Percentiles rank a stretch among this genome's conserved stretches.
phyloP scores from a whole-genome alignment of 2,888 invertebrate species.

The Schizotus pectinicornis region DNA sequence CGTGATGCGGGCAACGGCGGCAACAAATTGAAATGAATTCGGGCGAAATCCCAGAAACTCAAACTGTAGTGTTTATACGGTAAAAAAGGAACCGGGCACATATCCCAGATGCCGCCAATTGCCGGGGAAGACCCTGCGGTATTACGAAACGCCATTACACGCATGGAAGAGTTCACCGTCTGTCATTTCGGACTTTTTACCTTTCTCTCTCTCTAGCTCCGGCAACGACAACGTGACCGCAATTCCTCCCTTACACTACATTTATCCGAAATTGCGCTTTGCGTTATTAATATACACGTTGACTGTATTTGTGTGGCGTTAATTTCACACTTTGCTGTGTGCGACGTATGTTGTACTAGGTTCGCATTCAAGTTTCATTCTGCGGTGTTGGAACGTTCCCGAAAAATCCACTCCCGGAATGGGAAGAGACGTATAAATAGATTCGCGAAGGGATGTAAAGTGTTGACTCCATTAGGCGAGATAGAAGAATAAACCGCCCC shows the following conservation, averaged over 20 bases:
- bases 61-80: too few species aligned
- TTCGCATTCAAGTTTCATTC: slow-evolving; percentile 9
- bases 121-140: background rate
- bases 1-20: too few species aligned
- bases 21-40: too few species aligned
- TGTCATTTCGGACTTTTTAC: slow-evolving; percentile 28
- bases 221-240: slow-evolving; percentile 23
- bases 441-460: slow-evolving; percentile 17
- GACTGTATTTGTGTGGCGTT: slow-evolving; percentile 3
- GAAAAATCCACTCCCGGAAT: background rate
- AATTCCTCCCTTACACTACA: slow-evolving; percentile 29
- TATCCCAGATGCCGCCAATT: too few species aligned
- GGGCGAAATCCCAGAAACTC: too few species aligned
- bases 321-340: slow-evolving; percentile 7
- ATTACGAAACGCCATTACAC: slow-evolving; percentile 26
- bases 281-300: slow-evolving; percentile 27
- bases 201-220: slow-evolving; percentile 12
- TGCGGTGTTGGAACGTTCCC: slow-evolving; percentile 3
- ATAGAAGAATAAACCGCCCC: slow-evolving; percentile 20
- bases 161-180: slow-evolving; percentile 29
- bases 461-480: slow-evolving; percentile 21
- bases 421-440: slow-evolving; percentile 13
- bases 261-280: slow-evolving; percentile 26
- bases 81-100: too few species aligned
- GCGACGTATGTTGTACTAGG: slow-evolving; percentile 8